These are phyloP conservation scores for Odontophorus gujanensis DNA, from an alignment of 2,113 vertebrate genomes.

Conservation along the genomic window DNA sequence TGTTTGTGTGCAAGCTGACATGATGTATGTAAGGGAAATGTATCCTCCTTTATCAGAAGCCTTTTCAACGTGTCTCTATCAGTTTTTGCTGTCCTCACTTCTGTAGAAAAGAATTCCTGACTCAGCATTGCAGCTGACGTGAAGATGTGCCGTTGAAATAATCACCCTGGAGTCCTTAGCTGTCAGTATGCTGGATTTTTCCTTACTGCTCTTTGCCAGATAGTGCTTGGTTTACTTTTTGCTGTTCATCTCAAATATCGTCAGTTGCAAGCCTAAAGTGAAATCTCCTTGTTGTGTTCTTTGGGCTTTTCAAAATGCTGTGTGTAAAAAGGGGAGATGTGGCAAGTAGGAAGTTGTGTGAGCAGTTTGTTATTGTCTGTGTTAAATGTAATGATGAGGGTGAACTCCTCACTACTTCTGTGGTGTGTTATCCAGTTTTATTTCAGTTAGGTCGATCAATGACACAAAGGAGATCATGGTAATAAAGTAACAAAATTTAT, in stretches of 20 bases:
- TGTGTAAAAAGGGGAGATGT: neutral
- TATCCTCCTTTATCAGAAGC: neutral
- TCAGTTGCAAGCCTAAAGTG: neutral
- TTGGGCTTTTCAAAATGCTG: neutral
- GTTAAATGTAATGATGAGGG: neutral
- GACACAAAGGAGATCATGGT: neutral
- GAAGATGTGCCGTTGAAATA: neutral
- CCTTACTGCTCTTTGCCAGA: neutral
- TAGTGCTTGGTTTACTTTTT: neutral
- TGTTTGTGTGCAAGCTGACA: neutral
- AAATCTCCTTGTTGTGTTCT: neutral
- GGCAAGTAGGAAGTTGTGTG: neutral
- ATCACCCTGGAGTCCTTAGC: neutral
- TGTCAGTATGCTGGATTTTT: neutral
- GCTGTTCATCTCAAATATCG: conserved; percentile 1
- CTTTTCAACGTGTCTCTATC: rapidly evolving
- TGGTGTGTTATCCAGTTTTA: neutral
- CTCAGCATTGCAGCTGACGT: conserved; percentile 29
- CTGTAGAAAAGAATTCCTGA: neutral
- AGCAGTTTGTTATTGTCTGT: neutral
- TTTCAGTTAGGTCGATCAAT: neutral
- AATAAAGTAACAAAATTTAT: neutral
- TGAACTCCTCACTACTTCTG: neutral
- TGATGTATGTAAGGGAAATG: neutral
- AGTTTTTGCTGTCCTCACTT: neutral